Conservation (phyloP, 2,888 invertebrate genomes). For the Tridacna crocea region DNA sequence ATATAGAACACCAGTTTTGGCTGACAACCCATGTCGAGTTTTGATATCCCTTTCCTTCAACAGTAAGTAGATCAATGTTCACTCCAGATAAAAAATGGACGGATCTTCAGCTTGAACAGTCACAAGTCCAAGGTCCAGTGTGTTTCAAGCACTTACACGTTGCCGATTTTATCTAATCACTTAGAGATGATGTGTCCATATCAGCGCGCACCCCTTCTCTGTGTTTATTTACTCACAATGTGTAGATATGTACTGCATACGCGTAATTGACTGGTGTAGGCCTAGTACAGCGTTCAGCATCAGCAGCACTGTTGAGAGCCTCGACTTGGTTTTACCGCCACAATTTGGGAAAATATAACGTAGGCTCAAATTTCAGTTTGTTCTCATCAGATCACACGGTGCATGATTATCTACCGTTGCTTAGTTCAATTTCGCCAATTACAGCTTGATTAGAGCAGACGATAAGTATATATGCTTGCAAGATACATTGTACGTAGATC, state of each 20-base stretch:
- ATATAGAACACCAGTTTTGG: not conserved
- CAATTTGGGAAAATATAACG: too few species aligned
- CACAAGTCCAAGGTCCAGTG: conserved; percentile 24
- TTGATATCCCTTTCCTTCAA: not conserved
- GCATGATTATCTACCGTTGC: too few species aligned
- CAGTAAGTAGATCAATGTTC: not conserved
- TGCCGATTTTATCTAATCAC: conserved; percentile 18
- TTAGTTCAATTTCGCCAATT: too few species aligned
- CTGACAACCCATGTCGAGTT: not conserved
- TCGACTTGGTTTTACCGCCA: too few species aligned
- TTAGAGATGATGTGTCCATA: conserved; percentile 22
- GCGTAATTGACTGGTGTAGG: not conserved
- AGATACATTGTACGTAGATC: too few species aligned
- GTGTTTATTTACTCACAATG: conserved; percentile 1
- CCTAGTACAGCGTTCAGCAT: too few species aligned
- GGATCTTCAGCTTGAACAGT: conserved; percentile 6
- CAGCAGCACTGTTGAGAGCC: too few species aligned
- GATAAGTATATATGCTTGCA: too few species aligned
- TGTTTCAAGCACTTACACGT: conserved; percentile 20
- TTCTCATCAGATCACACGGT: too few species aligned
- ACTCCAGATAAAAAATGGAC: not conserved
- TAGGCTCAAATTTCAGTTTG: too few species aligned
- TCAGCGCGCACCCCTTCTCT: not conserved
- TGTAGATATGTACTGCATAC: not conserved
- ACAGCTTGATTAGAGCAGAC: too few species aligned